A percentile compares a stretch with the other conserved stretches of the same genome.
These are phyloP conservation scores for Ips typographus DNA, from an alignment of 1,140 invertebrate genomes.

Conservation along the genomic window DNA sequence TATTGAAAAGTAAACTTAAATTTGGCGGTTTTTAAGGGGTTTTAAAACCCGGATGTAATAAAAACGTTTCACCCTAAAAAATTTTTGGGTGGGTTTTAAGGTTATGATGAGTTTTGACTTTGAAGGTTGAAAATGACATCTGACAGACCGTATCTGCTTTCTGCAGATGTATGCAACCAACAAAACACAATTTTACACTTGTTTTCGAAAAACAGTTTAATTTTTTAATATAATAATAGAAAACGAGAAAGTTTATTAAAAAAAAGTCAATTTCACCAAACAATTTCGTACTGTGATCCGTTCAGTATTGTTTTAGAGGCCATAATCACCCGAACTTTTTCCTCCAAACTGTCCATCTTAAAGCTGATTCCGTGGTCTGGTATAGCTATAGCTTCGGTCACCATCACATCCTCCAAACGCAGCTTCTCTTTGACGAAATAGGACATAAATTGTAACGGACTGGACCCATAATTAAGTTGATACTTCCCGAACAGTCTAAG, in stretches of 20 bases:
- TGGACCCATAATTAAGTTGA: slow-evolving; percentile 3
- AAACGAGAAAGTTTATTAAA: no score
- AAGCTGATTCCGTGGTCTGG: slow-evolving; percentile 36
- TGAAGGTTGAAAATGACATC: no score
- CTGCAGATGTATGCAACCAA: no score
- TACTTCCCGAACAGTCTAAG: slow-evolving; percentile 24
- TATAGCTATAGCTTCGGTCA: slow-evolving; percentile 29
- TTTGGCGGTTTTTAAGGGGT: no score
- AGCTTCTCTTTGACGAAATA: slow-evolving; percentile 32
- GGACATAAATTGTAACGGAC: slow-evolving; percentile 13
- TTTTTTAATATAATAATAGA: no score
- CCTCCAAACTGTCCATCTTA: slow-evolving; percentile 30
- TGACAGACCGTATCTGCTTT: no score
- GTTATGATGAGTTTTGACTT: no score
- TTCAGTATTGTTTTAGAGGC: slow-evolving; percentile 30
- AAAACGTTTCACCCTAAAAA: no score
- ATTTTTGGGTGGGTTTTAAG: no score
- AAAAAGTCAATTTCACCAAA: slow-evolving; percentile 5
- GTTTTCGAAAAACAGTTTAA: no score
- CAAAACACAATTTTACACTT: no score
- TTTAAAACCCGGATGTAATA: no score
- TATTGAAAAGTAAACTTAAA: neutral
- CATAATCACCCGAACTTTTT: slow-evolving; percentile 37
- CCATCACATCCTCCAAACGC: slow-evolving; percentile 14
- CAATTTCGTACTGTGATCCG: slow-evolving; percentile 24